phyloP scores from a whole-genome alignment of 2,888 invertebrate species.

The Luperina testacea region DNA sequence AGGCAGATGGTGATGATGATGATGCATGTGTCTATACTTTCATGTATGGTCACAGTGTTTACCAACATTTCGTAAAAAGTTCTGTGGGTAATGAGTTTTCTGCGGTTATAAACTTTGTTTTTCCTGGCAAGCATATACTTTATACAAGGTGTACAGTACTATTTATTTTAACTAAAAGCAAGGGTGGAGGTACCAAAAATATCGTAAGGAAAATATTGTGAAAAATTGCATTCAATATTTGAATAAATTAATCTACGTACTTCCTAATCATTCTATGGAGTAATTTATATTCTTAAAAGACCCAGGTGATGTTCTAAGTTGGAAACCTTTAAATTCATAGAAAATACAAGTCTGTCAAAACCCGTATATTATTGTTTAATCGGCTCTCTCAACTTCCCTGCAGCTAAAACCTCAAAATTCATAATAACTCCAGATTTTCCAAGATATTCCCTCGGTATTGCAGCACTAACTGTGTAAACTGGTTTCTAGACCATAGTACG shows the following conservation, averaged over 20 bases:
- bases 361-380: not conserved
- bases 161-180: conserved; percentile 3
- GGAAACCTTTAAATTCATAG: not conserved
- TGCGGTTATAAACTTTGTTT: conserved; percentile 24
- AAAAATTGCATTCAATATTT: not conserved
- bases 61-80: conserved; percentile 38
- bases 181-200: not conserved
- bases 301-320: not conserved
- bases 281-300: not conserved
- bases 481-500: conserved; percentile 45
- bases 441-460: conserved; percentile 21
- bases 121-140: not conserved
- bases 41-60: conserved; percentile 1
- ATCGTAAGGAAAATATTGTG: no score
- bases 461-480: conserved; percentile 14
- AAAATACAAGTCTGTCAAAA: not conserved
- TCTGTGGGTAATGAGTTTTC: conserved; percentile 38
- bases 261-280: not conserved
- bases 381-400: not conserved
- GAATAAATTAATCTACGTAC: not conserved
- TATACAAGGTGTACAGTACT: not conserved
- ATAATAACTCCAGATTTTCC: conserved; percentile 33
- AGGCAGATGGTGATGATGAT: no score
- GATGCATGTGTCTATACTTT: not conserved
- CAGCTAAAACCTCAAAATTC: conserved; percentile 17